Evolutionary conservation across 2,797 vertebrate genomes (phyloP), one percentile per base, ranked within the genome.

Genomic region (Liparis tanakae): DNA sequence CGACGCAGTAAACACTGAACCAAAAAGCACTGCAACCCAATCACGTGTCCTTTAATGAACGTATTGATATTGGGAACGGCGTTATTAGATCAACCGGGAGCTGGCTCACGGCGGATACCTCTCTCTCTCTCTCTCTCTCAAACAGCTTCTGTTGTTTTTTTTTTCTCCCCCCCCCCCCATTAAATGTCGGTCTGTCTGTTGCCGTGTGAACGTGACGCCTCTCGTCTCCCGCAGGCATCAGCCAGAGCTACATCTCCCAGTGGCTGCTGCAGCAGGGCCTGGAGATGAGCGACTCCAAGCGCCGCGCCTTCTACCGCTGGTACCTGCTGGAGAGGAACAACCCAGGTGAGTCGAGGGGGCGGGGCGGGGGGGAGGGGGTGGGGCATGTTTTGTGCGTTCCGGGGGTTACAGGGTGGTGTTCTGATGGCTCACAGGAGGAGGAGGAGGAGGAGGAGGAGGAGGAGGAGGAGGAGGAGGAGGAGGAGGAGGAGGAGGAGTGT

Each of bases 191-290:
- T n/a, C 39, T 58, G 67, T 72, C 36, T 65, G 17, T 71, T n/a
- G 60, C 71, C 48, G 51, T 83, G 76, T 74, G 69, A 48, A 62
- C 72, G 50, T 67, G 71, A 80, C 80, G n/a, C 53, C 18, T 75
- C 25, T 1, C 50, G 57, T 82, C 9, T 18, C 3, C 44, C 63
- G 5, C 83, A 96, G 95, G 95, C 70, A 96, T 96, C 87, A 96
- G 95, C 88, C 95, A 96, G 89, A 96, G 95, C 79, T 96, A 96
- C 88, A 96, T 96, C 79, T 96, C 95, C 67, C 95, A 96, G 91
- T 96, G 95, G 95, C 60, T 96, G 79, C 91, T 96, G 83, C 95
- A 96, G 87, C 95, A 96, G 44, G 95, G 95, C 30, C 88, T 96
- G 88, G 95, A 95, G 87, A 96, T 96, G 95, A 96, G 95, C 17